Conservation (phyloP, 2,797 vertebrate genomes). For the Poeciliopsis infans region DNA sequence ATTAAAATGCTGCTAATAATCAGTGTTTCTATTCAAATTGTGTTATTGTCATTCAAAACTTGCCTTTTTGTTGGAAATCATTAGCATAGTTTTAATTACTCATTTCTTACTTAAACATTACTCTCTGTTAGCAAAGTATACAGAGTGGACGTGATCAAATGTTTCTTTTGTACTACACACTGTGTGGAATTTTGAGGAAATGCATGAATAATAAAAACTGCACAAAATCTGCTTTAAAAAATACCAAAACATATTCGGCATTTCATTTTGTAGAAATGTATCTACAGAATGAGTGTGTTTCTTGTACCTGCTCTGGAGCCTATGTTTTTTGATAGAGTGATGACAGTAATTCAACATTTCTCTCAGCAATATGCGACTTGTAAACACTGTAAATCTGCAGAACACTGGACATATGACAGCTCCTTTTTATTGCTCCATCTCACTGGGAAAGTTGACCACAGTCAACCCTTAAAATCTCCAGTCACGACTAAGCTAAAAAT, state of each 20-base stretch:
- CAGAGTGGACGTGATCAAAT: not conserved
- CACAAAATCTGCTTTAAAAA: not conserved
- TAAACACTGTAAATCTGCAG: not conserved
- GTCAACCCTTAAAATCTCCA: not conserved
- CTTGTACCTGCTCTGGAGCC: not conserved
- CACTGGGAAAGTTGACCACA: not conserved
- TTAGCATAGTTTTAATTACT: not conserved
- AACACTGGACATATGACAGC: not conserved
- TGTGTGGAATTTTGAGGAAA: not conserved
- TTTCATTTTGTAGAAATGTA: not conserved
- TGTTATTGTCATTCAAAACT: not conserved
- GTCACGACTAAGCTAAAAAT: not conserved
- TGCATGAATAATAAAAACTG: not conserved
- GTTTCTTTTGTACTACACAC: not conserved
- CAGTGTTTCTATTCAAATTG: not conserved
- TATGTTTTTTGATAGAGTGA: not conserved
- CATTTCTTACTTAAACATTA: not conserved
- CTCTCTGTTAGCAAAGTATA: not conserved
- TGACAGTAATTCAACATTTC: not conserved
- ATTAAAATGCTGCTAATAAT: conserved; percentile 14
- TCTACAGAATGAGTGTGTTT: not conserved
- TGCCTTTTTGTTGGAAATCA: not conserved
- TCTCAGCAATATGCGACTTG: not conserved
- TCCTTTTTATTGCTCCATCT: not conserved
- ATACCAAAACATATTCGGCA: not conserved